Evolutionary conservation across 1,140 invertebrate genomes (phyloP).

Genomic region (Ostrea denselamellosa): DNA sequence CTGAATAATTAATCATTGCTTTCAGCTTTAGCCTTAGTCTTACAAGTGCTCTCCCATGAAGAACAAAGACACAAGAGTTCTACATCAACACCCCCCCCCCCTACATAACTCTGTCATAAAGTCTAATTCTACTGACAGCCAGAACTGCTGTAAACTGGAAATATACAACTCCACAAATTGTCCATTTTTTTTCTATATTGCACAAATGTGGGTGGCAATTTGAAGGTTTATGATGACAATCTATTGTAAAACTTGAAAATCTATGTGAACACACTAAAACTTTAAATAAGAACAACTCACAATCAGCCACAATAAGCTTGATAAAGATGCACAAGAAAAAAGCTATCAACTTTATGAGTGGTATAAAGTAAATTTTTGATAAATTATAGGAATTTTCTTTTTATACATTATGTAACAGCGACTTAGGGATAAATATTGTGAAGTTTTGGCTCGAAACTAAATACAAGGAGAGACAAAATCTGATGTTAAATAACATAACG

Average conservation of each 20-base stretch:
- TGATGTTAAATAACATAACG: not conserved
- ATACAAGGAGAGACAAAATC: not conserved
- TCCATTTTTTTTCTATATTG: not conserved
- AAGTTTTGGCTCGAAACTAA: not conserved
- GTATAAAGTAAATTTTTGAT: conserved; percentile 23
- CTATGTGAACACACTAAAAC: conserved; percentile 17
- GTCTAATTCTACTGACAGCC: not conserved
- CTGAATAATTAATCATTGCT: not conserved
- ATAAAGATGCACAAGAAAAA: conserved; percentile 30
- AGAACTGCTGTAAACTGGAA: not conserved
- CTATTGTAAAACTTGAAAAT: conserved; percentile 6
- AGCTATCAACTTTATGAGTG: not conserved
- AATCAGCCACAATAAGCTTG: not conserved
- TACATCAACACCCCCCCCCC: not conserved
- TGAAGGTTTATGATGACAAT: not conserved
- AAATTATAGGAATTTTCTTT: not conserved
- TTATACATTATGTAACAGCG: not conserved
- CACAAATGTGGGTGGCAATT: conserved; percentile 12
- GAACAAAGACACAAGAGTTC: not conserved
- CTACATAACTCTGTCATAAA: not conserved
- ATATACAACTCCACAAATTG: not conserved
- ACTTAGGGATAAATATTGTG: not conserved
- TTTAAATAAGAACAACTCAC: not conserved
- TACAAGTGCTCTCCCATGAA: not conserved
- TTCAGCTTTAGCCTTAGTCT: not conserved